A percentile compares a stretch with the other conserved stretches of the same genome.
Evolutionary conservation across 1,140 invertebrate species (phyloP).

Genomic region (Trichogramma pretiosum): DNA sequence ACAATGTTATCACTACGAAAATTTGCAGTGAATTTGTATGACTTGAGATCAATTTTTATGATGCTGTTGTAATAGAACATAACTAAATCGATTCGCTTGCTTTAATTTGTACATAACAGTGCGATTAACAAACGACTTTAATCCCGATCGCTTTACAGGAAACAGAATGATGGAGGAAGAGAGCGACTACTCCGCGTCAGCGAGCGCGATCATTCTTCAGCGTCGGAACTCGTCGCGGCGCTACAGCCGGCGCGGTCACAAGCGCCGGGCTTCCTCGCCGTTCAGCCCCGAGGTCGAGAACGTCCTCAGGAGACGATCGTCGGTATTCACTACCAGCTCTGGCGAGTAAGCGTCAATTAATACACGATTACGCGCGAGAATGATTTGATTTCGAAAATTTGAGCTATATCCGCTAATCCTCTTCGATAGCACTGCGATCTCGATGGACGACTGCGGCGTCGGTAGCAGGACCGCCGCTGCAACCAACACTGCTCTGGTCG

Average conservation of each 20-base stretch:
- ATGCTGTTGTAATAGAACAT: too few relatives aligned
- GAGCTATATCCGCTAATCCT: too few relatives aligned
- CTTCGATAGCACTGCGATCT: constrained; percentile 56
- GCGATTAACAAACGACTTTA: too few relatives aligned
- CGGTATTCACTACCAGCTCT: constrained; percentile 74
- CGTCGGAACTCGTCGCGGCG: constrained; percentile 58
- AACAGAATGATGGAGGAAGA: constrained; percentile 53
- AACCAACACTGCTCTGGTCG: constrained; percentile 25
- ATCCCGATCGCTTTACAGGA: background rate
- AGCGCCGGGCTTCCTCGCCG: constrained; percentile 60
- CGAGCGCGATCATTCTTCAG: constrained; percentile 72
- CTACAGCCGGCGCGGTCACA: constrained; percentile 50
- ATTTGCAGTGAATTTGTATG: too few relatives aligned
- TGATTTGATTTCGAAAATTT: background rate
- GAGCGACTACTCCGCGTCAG: constrained; percentile 71
- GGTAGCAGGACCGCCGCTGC: constrained; percentile 21
- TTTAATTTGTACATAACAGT: too few relatives aligned
- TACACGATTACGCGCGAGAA: too few relatives aligned
- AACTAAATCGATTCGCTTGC: too few relatives aligned
- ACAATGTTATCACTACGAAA: too few relatives aligned
- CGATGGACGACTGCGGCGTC: constrained; percentile 57
- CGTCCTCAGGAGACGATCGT: constrained; percentile 56
- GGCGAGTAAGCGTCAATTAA: constrained; percentile 58
- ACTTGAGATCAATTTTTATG: too few relatives aligned
- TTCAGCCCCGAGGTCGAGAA: constrained; percentile 49